These are phyloP conservation scores for Tachycineta bicolor DNA, from an alignment of 2,113 vertebrate species.

Conservation along the genomic window DNA sequence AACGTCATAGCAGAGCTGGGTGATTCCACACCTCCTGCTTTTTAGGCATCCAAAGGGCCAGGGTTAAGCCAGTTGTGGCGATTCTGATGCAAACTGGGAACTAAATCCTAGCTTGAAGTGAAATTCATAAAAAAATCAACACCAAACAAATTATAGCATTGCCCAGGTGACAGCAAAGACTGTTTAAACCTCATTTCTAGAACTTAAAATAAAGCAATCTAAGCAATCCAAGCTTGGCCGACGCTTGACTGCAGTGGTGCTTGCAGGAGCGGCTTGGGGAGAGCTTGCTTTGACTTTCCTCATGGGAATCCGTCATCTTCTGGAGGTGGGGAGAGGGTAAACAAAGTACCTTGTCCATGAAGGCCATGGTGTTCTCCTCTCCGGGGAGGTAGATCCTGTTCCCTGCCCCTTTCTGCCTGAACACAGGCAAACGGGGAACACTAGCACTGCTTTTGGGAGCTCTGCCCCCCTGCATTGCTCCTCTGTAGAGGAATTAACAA, in stretches of 20 bases:
- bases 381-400: neutral
- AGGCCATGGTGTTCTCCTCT: no score
- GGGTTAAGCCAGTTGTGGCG: neutral
- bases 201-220: neutral
- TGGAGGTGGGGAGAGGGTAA: fast-evolving
- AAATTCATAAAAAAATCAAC: neutral
- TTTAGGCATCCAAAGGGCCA: neutral
- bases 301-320: neutral
- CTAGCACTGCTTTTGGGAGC: neutral
- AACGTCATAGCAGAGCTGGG: neutral
- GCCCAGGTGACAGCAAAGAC: neutral
- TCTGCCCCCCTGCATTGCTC: neutral
- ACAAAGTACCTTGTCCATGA: neutral
- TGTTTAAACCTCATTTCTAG: neutral
- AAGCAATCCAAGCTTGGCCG: neutral
- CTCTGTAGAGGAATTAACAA: neutral
- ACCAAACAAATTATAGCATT: neutral
- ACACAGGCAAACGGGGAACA: neutral
- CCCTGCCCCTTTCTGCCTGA: neutral
- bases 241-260: neutral
- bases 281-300: neutral
- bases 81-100: neutral
- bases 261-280: neutral
- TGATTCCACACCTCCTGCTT: neutral
- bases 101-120: neutral